A percentile compares a stretch with the other conserved stretches of the same genome.
These are phyloP conservation scores for Heliornis fulica DNA, from an alignment of 2,113 vertebrate genomes.

Conservation along the genomic window DNA sequence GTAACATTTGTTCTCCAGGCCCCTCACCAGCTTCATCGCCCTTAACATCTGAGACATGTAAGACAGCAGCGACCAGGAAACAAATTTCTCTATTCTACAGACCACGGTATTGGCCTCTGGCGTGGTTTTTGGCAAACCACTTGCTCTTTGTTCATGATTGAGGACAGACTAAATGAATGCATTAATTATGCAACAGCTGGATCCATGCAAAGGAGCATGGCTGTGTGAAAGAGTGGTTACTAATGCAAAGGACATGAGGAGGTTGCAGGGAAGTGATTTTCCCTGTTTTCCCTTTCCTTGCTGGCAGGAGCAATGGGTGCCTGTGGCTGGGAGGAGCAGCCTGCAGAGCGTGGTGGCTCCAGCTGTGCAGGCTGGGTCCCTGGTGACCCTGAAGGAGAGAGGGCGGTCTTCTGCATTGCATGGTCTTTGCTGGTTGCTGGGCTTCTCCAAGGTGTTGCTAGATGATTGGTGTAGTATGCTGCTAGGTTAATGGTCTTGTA, in stretches of 20 bases:
- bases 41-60: too few species aligned
- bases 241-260: accelerated
- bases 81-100: too few species aligned
- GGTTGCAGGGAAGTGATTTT: not conserved
- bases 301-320: not conserved
- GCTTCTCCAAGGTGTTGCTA: not conserved
- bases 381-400: too few species aligned
- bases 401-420: accelerated
- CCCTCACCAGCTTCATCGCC: too few species aligned
- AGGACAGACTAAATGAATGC: not conserved
- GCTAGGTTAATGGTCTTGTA: not conserved
- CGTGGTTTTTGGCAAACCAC: not conserved
- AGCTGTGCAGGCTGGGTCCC: accelerated
- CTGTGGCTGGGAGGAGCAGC: not conserved
- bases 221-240: not conserved
- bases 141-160: not conserved
- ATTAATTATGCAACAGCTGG: not conserved
- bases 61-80: too few species aligned
- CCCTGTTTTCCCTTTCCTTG: not conserved
- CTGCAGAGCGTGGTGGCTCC: accelerated
- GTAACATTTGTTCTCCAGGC: too few species aligned
- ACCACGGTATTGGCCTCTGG: too few species aligned
- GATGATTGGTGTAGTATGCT: not conserved
- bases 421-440: not conserved
- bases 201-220: not conserved